Evolutionary conservation across 2,797 vertebrate species (phyloP), one percentile per base, ranked within the genome.

Genomic region (Amblyopsis hoosieri): DNA sequence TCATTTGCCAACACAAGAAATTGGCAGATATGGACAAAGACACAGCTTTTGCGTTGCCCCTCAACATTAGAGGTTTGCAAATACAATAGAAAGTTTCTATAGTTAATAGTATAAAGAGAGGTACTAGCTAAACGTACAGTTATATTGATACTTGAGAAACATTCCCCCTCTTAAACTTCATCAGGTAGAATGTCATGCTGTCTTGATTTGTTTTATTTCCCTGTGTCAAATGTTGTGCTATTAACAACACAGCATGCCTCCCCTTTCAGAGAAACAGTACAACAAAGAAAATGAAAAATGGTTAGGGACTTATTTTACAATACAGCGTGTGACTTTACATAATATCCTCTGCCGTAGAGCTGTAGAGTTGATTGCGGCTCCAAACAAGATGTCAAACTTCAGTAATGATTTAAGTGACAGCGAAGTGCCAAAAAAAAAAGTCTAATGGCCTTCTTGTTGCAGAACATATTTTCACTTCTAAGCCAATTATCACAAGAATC

Each of bases 1-100:
- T 73, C 62, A 76, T 87, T 86, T 82, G 85, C 88, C 85, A 90
- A 88, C 85, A 87, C 64, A 66, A 90, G 85, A 85, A 78, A 85
- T 76, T 77, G 79, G 88, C 85, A 79, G 74, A 85, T 79, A 85
- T 80, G 68, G 79, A 84, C 75, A 85, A 81, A 84, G 82, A 82
- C 67, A 75, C 57, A 70, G 53, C 60, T 37, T 72, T 64, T 60
- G 63, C 70, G 64, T 64, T 69, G 52, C 74, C 74, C 75, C 73
- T 68, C 70, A 63, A 46, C 72, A 81, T 76, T 70, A 86, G 73
- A 84, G 71, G 78, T 82, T 77, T 83, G 78, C 72, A 84, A 83
- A 85, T 42, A 42, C 9, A 86, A 80, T 79, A 88, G 74, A 81
- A 89, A 85, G 82, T 86, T 85, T 78, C 77, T 81, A 84, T 68